Evolutionary conservation across 2,888 invertebrate genomes (phyloP), one percentile per base, ranked within the genome.

Genomic region (Myathropa florea): DNA sequence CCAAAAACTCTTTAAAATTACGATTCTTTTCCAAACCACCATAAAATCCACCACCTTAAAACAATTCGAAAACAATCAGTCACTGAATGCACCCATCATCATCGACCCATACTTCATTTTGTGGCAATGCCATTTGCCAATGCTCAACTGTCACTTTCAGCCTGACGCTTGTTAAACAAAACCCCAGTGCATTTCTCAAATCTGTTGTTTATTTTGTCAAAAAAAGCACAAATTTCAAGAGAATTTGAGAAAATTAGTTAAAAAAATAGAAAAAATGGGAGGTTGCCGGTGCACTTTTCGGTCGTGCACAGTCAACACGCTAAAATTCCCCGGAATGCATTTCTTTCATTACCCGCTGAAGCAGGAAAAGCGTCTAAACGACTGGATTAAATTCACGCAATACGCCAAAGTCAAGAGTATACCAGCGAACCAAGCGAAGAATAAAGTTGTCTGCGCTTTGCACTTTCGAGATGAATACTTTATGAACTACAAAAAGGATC

Each of bases 231-330:
- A 46, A 46, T 46, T 18, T 2, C 4, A 46, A 46, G 12, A 4
- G n/a, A 9, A 18, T 61, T 61, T 9, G 2, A 61, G 0, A 33
- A 12, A 64, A 64, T 21, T 65, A 9, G 33, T 9, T 9, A 1
- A 14, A 33, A 59, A 24, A 3, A 55, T 61, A 21, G 3, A 4
- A 28, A 89, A 53, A 68, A 94, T 94, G 94, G 94, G 94, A 53
- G 94, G 94, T 3, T 93, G 93, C 82, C 93, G 93, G 21, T 94
- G 94, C 88, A 90, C 92, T 28, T 94, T 94, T 85, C 93, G 93
- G 79, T 90, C 92, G 55, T 94, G 94, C 76, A 88, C 89, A 64
- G 93, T 93, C 21, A 92, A 91, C 4, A 93, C 93, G 0, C 90
- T 91, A 61, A 92, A 92, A 6, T 88, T 89, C 70, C 90, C 91